Percentiles rank a stretch among this genome's conserved stretches.
Conservation (phyloP, 2,797 vertebrate genomes). For the Silurus lanzhouensis region DNA sequence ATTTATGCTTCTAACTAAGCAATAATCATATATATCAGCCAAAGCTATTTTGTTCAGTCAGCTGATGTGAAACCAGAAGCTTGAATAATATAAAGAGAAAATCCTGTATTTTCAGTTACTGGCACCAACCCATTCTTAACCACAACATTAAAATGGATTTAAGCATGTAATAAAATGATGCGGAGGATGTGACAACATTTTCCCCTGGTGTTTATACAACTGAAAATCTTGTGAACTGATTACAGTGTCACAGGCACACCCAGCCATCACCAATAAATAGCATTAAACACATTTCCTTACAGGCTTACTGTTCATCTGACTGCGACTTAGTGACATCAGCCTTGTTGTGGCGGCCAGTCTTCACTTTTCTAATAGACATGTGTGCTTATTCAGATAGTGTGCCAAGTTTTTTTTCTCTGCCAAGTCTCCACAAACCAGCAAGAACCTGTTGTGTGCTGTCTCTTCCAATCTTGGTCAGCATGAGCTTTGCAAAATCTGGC, state of each 20-base stretch:
- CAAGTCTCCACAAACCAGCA: slow-evolving; percentile 55
- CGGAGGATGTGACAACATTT: slow-evolving; percentile 11
- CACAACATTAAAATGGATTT: not conserved
- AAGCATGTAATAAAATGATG: slow-evolving; percentile 12
- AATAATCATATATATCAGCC: not conserved
- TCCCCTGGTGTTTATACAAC: not conserved
- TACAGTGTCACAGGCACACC: not conserved
- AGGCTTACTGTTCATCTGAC: slow-evolving; percentile 58
- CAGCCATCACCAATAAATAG: slow-evolving; percentile 58
- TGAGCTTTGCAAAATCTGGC: slow-evolving; percentile 28
- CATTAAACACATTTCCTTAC: slow-evolving; percentile 57
- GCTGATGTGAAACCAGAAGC: slow-evolving; percentile 5
- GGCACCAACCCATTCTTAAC: not conserved
- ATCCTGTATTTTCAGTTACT: not conserved
- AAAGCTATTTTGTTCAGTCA: not conserved
- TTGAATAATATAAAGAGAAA: not conserved
- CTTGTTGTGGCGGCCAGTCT: slow-evolving; percentile 63
- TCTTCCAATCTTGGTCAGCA: slow-evolving; percentile 27
- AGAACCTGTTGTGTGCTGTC: slow-evolving; percentile 31
- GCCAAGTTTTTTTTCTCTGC: slow-evolving; percentile 62
- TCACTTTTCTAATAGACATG: slow-evolving; percentile 61
- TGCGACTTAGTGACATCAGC: slow-evolving; percentile 73
- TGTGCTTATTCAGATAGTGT: slow-evolving; percentile 67
- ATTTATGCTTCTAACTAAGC: not conserved
- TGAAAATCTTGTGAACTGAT: not conserved